Evolutionary conservation across 2,113 vertebrate species (phyloP), one percentile per base, ranked within the genome.

Genomic region (Gadus macrocephalus): DNA sequence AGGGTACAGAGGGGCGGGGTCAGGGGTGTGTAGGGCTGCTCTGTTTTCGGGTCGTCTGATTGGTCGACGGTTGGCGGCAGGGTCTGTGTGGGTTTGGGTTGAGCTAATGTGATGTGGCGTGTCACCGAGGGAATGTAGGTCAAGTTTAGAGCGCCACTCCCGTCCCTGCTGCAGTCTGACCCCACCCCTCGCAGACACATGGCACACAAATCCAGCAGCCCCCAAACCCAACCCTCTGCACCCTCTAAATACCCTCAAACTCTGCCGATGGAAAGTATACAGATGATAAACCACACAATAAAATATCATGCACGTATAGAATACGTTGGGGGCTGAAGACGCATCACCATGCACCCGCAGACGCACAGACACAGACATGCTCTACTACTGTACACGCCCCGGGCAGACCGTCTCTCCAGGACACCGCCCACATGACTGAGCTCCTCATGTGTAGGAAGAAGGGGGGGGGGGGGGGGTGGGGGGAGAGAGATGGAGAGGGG

Each of bases 111-210:
- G 79, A 89, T 89, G 91, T 94, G 94, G 89, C 93, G 69, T 92
- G 90, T 91, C 93, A 88, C 83, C 85, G 83, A 76, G 66, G 66
- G 83, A 92, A 96, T 94, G 86, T 95, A 93, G 94, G 94, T 95
- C 94, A 95, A 90, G 91, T 94, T 94, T 89, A 91, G 87, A 92
- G 87, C 87, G 65, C 79, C 81, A 86, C 83, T 75, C 82, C 81
- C 11, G 6, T 0, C 53, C 77, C 85, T 88, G 66, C 85, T 80
- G 85, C 81, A 87, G 82, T 80, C 81, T 84, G 78, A 83, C 70
- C 69, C 62, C 65, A 81, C 86, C 16, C 69, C 60, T 73, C 62
- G 75, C 79, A 55, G 12, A 55, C 53, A 55, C 53, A 55, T 12
- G 14, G 16, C 53, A 55, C 53, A 55, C 53, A 55, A 14, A 55